Percentiles rank a stretch among this genome's conserved stretches.
phyloP scores from a whole-genome alignment of 2,888 invertebrate species.

The Eristalinus aeneus region DNA sequence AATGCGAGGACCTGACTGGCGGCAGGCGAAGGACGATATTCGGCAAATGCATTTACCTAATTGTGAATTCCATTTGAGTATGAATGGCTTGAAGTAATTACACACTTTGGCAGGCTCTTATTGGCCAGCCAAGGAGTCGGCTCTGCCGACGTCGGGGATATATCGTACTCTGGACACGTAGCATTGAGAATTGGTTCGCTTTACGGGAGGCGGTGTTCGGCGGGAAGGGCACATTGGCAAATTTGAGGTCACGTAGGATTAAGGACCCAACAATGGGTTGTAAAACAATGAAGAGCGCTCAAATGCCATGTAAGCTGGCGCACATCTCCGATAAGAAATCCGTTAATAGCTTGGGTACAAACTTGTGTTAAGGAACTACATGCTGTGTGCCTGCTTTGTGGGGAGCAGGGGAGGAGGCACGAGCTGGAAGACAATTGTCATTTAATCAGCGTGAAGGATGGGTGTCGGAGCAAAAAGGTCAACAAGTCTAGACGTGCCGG shows the following conservation, averaged over 20 bases:
- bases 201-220: no score
- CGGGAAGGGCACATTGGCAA: not conserved
- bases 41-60: slow-evolving; percentile 14
- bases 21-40: not conserved
- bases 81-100: not conserved
- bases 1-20: not conserved
- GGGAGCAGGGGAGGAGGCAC: not conserved
- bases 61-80: slow-evolving; percentile 12
- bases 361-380: not conserved
- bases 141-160: not conserved
- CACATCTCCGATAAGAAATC: not conserved
- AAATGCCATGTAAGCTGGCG: not conserved
- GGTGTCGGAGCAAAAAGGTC: no score
- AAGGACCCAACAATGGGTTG: slow-evolving; percentile 24
- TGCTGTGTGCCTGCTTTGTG: not conserved
- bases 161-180: slow-evolving; percentile 26
- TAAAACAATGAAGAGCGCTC: not conserved
- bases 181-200: not conserved
- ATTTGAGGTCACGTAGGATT: slow-evolving; percentile 16
- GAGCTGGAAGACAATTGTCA: not conserved
- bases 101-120: not conserved
- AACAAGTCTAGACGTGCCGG: no score
- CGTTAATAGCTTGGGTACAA: not conserved
- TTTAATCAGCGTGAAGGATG: not conserved
- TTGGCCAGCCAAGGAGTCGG: not conserved